Base-by-base conservation (phyloP, 64 coral and sea anemone genomes). In the Cladopsammia gracilis region DNA sequence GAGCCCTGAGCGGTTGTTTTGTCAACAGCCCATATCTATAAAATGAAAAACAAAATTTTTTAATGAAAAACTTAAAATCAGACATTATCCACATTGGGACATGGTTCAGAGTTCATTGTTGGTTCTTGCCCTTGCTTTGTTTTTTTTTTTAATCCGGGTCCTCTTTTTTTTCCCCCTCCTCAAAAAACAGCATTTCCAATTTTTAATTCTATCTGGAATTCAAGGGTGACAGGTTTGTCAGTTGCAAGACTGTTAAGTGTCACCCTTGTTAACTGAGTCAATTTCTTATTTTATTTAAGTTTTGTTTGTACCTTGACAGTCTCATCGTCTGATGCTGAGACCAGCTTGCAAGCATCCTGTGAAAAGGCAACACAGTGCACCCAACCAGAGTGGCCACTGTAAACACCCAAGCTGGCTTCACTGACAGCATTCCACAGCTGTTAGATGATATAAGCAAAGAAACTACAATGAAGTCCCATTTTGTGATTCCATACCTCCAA, bases 241-340 rank as follows among this genome's bases (percentile, higher is more conserved):
- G 0, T 72, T 25, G 70, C 22, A 23, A 12, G 22, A 72, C 8
- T 72, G 22, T 23, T 10, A 23, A 34, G 34, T 34, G 34, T 34
- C 70, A 72, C 70, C 8, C 7, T 9, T 19, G 19, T 10, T 12
- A 13, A 34, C 34, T 1, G 34, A 34, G 34, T 34, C 34, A 34
- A 34, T 34, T 34, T 34, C 34, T 34, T 0, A 34, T 34, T 34
- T 34, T 20, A 23, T 49, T 13, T 2, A 77, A 18, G 75, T 42
- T 25, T 42, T 45, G 18, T 49, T 3, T 20, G 34, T 78, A 95
- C 94, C 83, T 98, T 98, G 14, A 98, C 91, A 57, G 97, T 98
- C 50, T 98, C 97, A 78, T 98, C 97, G 58, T 93, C 97, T n/a
- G 97, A 98, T 24, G 90, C 91, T 52, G 94, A 86, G 3, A 98